Evolutionary conservation across 2,797 vertebrate species (phyloP).

Genomic region (Arnoldichthys spilopterus): DNA sequence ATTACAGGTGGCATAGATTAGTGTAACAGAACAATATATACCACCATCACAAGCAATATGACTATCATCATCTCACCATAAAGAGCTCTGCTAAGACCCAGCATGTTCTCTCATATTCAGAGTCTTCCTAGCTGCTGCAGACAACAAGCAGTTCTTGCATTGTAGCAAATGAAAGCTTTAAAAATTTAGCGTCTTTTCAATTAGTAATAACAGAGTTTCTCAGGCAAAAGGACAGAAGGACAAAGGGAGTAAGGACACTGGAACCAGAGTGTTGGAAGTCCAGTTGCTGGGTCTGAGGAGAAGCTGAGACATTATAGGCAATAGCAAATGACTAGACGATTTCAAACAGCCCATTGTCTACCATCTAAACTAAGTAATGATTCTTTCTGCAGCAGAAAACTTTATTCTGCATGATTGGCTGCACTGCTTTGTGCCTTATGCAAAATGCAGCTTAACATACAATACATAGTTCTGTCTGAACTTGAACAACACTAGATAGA

Average conservation of each 20-base stretch:
- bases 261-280: neutral
- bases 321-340: neutral
- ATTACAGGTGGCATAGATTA: neutral
- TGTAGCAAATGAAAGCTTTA: slow-evolving; percentile 61
- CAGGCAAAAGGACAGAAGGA: slow-evolving; percentile 23
- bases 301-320: neutral
- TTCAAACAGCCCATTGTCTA: neutral
- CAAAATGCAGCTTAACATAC: too few species aligned
- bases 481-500: too few species aligned
- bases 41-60: neutral
- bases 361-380: too few species aligned
- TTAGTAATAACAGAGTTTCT: slow-evolving; percentile 60
- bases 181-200: slow-evolving; percentile 63
- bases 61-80: neutral
- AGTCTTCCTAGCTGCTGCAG: slow-evolving; percentile 8
- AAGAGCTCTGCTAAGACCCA: slow-evolving; percentile 33
- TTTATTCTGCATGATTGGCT: too few species aligned
- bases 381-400: too few species aligned
- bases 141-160: slow-evolving; percentile 49
- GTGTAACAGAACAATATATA: neutral
- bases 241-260: slow-evolving; percentile 4
- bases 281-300: neutral
- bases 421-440: too few species aligned
- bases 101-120: neutral
- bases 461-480: too few species aligned